Evolutionary conservation across 2,113 vertebrate genomes (phyloP), one percentile per base, ranked within the genome.

Genomic region (Nibea coibor): DNA sequence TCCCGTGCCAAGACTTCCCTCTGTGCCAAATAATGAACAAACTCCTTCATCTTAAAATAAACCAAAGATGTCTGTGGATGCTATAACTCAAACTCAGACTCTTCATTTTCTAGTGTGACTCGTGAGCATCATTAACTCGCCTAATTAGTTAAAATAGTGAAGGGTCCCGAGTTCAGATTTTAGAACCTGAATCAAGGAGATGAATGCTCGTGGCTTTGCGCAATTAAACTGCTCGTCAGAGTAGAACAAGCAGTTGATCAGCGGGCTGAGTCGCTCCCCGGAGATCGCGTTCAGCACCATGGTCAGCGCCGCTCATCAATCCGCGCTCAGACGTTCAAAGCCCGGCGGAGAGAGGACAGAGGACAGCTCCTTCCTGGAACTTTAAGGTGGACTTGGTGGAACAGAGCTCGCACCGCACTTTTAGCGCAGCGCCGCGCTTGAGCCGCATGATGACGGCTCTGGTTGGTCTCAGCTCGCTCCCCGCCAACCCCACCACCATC

Each of bases 231-330:
- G 26, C 65, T 24, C 5, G 15, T 26, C n/a, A 16, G 20, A n/a
- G 10, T 10, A 19, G 19, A 57, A 43, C 26, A 31, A 54, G 15
- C 28, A 15, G 28, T 12, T 66, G 47, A 79, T 82, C 12, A 45
- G 14, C 20, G 35, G 22, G 35, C 35, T 9, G 35, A 75, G 70
- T 22, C 28, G 15, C 43, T 45, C 59, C 16, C 4, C 42, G 28
- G 58, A 53, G 43, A 19, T 2, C 1, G 26, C 0, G 22, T 73
- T 89, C 89, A 91, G 91, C 65, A 88, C 88, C 85, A 10, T 20
- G 89, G 87, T 89, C 83, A 89, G 88, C 66, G 16, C 26, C 54
- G 8, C 15, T 51, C 74, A 39, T 61, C 72, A 9, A n/a, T 3
- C 22, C 51, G n/a, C 4, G 22, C 69, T 19, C 64, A 5, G 51